A percentile compares a stretch with the other conserved stretches of the same genome.
phyloP scores from a whole-genome alignment of 2,797 vertebrate species.

The Margarornis squamiger region DNA sequence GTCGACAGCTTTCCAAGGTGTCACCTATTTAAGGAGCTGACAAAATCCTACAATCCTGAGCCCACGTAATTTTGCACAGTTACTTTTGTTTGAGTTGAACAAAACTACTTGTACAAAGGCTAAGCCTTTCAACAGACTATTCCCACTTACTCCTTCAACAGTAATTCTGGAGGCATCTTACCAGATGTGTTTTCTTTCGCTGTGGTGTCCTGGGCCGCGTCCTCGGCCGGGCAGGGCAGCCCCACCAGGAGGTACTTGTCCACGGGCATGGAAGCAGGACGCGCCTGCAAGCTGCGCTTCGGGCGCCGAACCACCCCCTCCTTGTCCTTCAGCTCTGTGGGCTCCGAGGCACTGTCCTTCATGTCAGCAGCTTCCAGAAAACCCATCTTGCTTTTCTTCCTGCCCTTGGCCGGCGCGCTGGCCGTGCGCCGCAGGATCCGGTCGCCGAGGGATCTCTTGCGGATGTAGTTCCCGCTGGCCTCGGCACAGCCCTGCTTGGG shows the following conservation, averaged over 20 bases:
- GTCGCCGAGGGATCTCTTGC: conserved; percentile 91
- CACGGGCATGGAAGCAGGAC: conserved; percentile 92
- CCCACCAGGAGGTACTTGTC: conserved; percentile 86
- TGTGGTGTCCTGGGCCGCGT: conserved; percentile 71
- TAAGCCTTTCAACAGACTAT: not conserved
- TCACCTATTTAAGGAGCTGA: not conserved
- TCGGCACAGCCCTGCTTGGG: conserved; percentile 84
- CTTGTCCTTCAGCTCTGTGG: conserved; percentile 57
- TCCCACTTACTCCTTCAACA: not conserved
- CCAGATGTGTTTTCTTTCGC: conserved; percentile 79
- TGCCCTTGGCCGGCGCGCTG: conserved; percentile 93
- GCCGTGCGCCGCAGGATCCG: conserved; percentile 92
- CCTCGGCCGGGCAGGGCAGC: conserved; percentile 77
- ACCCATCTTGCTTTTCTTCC: conserved; percentile 93
- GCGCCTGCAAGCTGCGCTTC: conserved; percentile 77
- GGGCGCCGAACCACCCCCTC: conserved; percentile 70
- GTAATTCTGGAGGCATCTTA: conserved; percentile 71
- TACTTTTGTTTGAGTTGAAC: not conserved
- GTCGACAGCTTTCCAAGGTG: not conserved
- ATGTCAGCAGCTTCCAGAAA: conserved; percentile 81
- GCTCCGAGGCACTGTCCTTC: conserved; percentile 71
- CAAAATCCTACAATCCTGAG: not conserved
- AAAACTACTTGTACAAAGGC: not conserved
- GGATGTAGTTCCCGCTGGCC: conserved; percentile 70
- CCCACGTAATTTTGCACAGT: not conserved